These are phyloP conservation scores for Bradypodion ventrale DNA, from an alignment of 2,797 vertebrate genomes.

Conservation along the genomic window DNA sequence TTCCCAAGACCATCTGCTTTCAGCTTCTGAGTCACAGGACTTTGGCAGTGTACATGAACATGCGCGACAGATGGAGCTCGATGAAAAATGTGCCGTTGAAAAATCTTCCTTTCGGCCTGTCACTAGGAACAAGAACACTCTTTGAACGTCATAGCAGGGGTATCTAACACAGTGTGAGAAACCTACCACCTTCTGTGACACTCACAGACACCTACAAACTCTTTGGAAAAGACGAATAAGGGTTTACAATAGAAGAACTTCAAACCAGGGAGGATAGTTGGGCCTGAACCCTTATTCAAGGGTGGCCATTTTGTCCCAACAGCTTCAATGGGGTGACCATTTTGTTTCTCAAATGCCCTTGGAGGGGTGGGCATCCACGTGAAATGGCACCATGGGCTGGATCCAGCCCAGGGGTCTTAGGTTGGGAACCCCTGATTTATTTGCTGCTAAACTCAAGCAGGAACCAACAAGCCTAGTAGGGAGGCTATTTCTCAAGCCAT, in stretches of 20 bases:
- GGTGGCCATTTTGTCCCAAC: too few species aligned
- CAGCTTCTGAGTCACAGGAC: constrained; percentile 22
- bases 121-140: not conserved
- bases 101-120: not conserved
- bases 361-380: too few species aligned
- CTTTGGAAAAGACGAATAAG: not conserved
- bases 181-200: not conserved
- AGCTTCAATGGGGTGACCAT: too few species aligned
- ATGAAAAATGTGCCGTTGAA: not conserved
- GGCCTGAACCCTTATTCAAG: not conserved
- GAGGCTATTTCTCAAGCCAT: too few species aligned
- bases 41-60: constrained; percentile 26
- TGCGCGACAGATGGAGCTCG: constrained; percentile 21
- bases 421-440: too few species aligned
- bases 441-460: too few species aligned
- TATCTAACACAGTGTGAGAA: accelerated
- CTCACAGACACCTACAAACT: not conserved
- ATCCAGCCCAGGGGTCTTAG: too few species aligned
- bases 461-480: too few species aligned
- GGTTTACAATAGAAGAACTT: not conserved
- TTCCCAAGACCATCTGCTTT: constrained; percentile 54
- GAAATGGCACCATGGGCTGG: too few species aligned
- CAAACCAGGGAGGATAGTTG: not conserved
- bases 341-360: too few species aligned
- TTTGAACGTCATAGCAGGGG: not conserved